Evolutionary conservation across 2,888 invertebrate species (phyloP).

Genomic region (Priapulus caudatus): DNA sequence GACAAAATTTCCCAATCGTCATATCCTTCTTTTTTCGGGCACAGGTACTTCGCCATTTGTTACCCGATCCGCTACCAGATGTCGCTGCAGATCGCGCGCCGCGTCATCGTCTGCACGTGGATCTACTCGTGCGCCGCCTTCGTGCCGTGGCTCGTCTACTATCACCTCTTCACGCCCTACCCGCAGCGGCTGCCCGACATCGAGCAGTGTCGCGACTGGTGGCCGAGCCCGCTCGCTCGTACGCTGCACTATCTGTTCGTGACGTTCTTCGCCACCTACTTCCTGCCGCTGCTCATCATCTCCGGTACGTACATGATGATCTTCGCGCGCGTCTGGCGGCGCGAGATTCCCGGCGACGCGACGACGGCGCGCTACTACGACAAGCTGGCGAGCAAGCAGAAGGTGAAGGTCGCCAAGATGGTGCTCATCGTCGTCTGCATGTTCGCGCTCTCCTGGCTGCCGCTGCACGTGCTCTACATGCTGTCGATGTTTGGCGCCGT

Average conservation of each 20-base stretch:
- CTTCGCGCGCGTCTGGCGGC: slow-evolving; percentile 75
- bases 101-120: slow-evolving; percentile 83
- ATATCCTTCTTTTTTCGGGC: slow-evolving; percentile 42
- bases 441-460: slow-evolving; percentile 87
- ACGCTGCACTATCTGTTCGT: slow-evolving; percentile 75
- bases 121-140: slow-evolving; percentile 68
- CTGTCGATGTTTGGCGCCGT: slow-evolving; percentile 48
- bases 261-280: slow-evolving; percentile 76
- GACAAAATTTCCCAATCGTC: no score
- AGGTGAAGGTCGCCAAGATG: slow-evolving; percentile 90
- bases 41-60: slow-evolving; percentile 88
- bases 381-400: slow-evolving; percentile 34
- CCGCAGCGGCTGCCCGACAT: neutral
- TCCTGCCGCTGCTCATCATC: slow-evolving; percentile 76
- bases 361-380: neutral
- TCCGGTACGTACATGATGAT: slow-evolving; percentile 82
- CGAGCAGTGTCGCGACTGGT: slow-evolving; percentile 40
- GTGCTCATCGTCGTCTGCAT: slow-evolving; percentile 77
- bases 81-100: slow-evolving; percentile 69
- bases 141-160: slow-evolving; percentile 80
- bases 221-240: slow-evolving; percentile 71
- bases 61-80: slow-evolving; percentile 83
- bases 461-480: slow-evolving; percentile 54
- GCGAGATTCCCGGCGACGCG: slow-evolving; percentile 77
- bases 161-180: slow-evolving; percentile 45